A percentile compares a stretch with the other conserved stretches of the same genome.
Evolutionary conservation across 2,113 vertebrate genomes (phyloP).

Genomic region (Marmota flaviventris): DNA sequence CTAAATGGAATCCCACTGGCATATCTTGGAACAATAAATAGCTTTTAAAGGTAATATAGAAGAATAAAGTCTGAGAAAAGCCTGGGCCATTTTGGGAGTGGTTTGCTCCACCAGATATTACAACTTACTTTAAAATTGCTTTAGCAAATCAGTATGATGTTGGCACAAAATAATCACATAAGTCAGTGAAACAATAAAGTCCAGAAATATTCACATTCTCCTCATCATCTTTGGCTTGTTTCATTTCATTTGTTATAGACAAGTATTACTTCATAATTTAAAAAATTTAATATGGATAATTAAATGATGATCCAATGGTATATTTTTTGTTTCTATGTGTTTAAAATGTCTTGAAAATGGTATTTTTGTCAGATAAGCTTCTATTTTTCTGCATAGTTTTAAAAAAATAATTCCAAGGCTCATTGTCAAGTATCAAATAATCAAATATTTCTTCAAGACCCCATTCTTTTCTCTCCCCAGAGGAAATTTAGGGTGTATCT

Average conservation of each 20-base stretch:
- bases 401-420: neutral
- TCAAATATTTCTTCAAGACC: neutral
- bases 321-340: neutral
- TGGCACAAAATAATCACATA: conserved; percentile 17
- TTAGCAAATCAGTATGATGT: neutral
- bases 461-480: neutral
- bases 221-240: conserved; percentile 26
- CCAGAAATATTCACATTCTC: conserved; percentile 33
- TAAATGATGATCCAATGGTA: conserved; percentile 19
- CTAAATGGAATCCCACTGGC: neutral
- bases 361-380: conserved; percentile 35
- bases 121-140: neutral
- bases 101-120: neutral
- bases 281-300: conserved; percentile 56
- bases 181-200: neutral
- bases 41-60: neutral
- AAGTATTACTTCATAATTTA: conserved; percentile 34
- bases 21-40: neutral
- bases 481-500: neutral
- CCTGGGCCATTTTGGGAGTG: neutral
- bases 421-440: neutral
- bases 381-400: neutral
- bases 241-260: neutral
- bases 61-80: neutral
- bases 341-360: conserved; percentile 18